A percentile compares a stretch with the other conserved stretches of the same genome.
Conservation (phyloP, 2,113 vertebrate genomes). For the Sigmodon hispidus region DNA sequence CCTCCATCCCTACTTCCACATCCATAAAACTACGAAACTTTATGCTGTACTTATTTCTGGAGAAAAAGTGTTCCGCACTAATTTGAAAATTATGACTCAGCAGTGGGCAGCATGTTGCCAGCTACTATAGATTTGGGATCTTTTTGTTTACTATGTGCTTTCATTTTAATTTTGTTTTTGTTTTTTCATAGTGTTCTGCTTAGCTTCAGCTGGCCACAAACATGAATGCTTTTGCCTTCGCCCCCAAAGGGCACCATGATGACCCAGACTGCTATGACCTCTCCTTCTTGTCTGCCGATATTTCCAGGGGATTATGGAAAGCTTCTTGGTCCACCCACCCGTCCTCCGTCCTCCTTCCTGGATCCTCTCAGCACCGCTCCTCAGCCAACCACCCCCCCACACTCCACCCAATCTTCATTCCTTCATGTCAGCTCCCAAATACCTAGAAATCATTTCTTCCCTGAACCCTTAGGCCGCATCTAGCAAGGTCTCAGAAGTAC, state of each 20-base stretch:
- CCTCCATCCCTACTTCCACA: background rate
- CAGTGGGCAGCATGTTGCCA: background rate
- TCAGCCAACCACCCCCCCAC: too few species aligned
- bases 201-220: background rate
- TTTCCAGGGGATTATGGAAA: background rate
- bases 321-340: background rate
- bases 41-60: slow-evolving; percentile 38
- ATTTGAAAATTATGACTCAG: slow-evolving; percentile 32
- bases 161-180: background rate
- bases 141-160: background rate
- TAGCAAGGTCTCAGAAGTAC: background rate
- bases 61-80: background rate
- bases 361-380: background rate
- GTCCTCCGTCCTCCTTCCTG: background rate
- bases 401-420: background rate
- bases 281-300: background rate
- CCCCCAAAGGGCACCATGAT: background rate
- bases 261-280: background rate
- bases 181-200: background rate
- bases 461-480: background rate
- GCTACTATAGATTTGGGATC: background rate
- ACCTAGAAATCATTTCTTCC: background rate
- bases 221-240: background rate
- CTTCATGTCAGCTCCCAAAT: background rate
- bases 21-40: slow-evolving; percentile 60